phyloP scores from a whole-genome alignment of 2,797 vertebrate species.

The Heteromormyrus szaboi region DNA sequence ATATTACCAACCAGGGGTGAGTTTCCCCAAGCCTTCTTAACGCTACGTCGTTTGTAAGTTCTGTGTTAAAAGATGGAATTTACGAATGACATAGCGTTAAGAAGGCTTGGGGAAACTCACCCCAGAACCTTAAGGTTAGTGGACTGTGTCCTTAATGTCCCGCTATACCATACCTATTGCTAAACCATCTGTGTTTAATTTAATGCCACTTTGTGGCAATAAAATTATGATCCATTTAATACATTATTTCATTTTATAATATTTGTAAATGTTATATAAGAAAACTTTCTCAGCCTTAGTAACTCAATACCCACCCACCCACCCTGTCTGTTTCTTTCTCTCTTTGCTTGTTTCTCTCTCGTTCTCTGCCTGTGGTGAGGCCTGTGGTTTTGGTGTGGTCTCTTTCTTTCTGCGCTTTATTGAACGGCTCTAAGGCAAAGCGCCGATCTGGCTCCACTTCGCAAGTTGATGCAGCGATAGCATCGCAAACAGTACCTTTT shows the following conservation, averaged over 20 bases:
- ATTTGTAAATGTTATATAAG: not conserved
- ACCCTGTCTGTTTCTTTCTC: not conserved
- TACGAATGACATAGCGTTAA: not conserved
- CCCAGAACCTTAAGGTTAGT: not conserved
- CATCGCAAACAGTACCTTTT: not conserved
- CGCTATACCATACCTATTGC: not conserved
- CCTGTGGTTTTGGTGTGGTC: slow-evolving; percentile 22
- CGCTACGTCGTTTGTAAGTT: not conserved
- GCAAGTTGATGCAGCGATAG: slow-evolving; percentile 1
- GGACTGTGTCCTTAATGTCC: not conserved
- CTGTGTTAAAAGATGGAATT: not conserved
- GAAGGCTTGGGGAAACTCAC: not conserved
- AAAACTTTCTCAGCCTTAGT: not conserved
- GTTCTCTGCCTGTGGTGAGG: slow-evolving; percentile 17
- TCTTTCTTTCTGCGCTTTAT: slow-evolving; percentile 17
- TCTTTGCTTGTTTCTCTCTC: slow-evolving; percentile 1
- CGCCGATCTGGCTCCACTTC: slow-evolving; percentile 3
- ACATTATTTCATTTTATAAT: not conserved
- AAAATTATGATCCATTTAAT: not conserved
- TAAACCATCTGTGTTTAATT: not conserved
- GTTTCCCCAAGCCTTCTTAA: not conserved
- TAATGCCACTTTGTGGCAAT: not conserved
- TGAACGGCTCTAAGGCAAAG: slow-evolving; percentile 14
- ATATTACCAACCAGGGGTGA: not conserved
- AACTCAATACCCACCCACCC: not conserved